Evolutionary conservation across 2,113 vertebrate species (phyloP).

Genomic region (Ptyas mucosa): DNA sequence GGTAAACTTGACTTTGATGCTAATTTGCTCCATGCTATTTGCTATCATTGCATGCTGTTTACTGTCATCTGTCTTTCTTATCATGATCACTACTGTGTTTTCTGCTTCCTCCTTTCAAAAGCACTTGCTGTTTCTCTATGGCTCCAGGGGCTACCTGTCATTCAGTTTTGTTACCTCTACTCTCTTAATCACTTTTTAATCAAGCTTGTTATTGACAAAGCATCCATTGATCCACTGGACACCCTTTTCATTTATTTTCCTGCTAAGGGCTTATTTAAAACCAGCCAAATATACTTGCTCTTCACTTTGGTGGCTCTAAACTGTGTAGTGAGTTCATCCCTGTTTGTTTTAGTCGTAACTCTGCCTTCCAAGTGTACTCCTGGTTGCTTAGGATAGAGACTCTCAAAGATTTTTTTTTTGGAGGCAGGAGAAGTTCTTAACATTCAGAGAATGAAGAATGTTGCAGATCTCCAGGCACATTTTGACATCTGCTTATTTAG

Average conservation of each 20-base stretch:
- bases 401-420: neutral
- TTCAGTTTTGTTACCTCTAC: neutral
- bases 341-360: neutral
- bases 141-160: neutral
- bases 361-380: too few species aligned
- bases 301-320: neutral
- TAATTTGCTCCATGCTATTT: neutral
- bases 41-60: neutral
- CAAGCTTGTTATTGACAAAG: slow-evolving; percentile 16
- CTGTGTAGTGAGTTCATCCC: neutral
- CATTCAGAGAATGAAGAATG: neutral
- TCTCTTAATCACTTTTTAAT: slow-evolving; percentile 32
- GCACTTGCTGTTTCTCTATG: neutral
- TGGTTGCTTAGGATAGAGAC: neutral
- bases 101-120: neutral
- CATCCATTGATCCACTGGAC: neutral
- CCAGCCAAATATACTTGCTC: neutral
- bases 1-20: neutral
- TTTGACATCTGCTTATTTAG: neutral
- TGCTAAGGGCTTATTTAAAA: slow-evolving; percentile 18
- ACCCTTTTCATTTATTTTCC: neutral
- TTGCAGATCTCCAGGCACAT: neutral
- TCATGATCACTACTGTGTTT: neutral
- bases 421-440: too few species aligned
- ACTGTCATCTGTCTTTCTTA: neutral